A percentile compares a stretch with the other conserved stretches of the same genome.
phyloP scores from a whole-genome alignment of 2,888 invertebrate species.

The Oscheius sp. region DNA sequence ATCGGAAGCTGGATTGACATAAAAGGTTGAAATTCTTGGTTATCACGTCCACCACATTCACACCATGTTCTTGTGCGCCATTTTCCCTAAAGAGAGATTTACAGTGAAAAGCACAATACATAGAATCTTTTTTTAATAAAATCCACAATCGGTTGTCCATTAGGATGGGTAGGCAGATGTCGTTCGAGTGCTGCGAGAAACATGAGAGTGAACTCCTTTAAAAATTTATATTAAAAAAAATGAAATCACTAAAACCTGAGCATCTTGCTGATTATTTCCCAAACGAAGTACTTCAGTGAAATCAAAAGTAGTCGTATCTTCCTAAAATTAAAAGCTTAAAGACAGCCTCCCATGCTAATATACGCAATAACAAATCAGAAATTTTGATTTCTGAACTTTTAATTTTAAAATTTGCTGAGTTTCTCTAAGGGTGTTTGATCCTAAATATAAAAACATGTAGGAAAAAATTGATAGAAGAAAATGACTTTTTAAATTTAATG shows the following conservation, averaged over 20 bases:
- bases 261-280: conserved; percentile 65
- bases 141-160: conserved; percentile 44
- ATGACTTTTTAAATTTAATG: too few species aligned
- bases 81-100: conserved; percentile 24
- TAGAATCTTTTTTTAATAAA: conserved; percentile 39
- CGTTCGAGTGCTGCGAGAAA: conserved; percentile 66
- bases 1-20: conserved; percentile 57
- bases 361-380: too few species aligned
- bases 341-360: too few species aligned
- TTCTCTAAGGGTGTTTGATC: too few species aligned
- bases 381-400: too few species aligned
- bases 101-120: conserved; percentile 11
- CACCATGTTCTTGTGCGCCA: conserved; percentile 39
- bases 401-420: too few species aligned
- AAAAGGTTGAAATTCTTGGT: conserved; percentile 5
- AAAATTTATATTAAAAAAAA: background rate
- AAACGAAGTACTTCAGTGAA: conserved; percentile 55
- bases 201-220: conserved; percentile 61
- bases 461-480: too few species aligned
- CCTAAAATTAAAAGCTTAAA: background rate
- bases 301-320: conserved; percentile 19
- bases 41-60: conserved; percentile 45
- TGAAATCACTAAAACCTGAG: conserved; percentile 43
- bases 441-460: too few species aligned
- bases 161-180: conserved; percentile 59